Base-by-base conservation (phyloP, 2,797 vertebrate genomes). In the Hylomyscus alleni region DNA sequence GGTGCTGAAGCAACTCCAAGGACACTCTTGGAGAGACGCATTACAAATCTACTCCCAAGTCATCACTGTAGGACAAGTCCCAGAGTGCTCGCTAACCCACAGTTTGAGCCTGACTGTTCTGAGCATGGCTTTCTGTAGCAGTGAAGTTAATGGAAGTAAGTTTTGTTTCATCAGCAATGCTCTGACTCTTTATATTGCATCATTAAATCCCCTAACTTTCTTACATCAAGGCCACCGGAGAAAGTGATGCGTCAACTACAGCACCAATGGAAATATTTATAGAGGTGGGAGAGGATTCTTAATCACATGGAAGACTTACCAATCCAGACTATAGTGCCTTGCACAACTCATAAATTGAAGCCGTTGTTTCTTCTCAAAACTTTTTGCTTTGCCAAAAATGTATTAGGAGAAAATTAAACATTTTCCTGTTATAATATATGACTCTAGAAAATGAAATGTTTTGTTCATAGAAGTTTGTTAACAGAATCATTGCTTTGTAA, bases 391-490 rank as follows among this genome's bases (percentile, higher is more conserved):
- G 93, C 19, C 93, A 77, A 37, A 97, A 96, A 92, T 94, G 44
- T 72, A 34, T 86, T 83, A 80, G 87, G 62, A 81, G 60, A 88
- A 95, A 94, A 95, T 72, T 77, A 92, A 96, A 83, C 62, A n/a
- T 87, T 93, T 87, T 58, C 72, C 72, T 88, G 5, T 89, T 95
- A 95, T 1, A 87, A 73, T 73, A 95, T 34, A 93, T 65, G 86
- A 40, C 78, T 95, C 40, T 20, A 94, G 89, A 89, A 92, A 95
- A 94, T 95, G 86, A 95, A 94, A 94, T 73, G 31, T 87, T 95
- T 95, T 93, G 44, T 84, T 94, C 76, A 73, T 47, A 92, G 92
- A 94, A 93, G 94, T 95, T 94, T 96, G 95, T 95, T 95, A 97
- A 93, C 29, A 93, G 86, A 92, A 91, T 87, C 52, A 20, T 72